These are phyloP conservation scores for Zenarchopterus dispar DNA, from an alignment of 2,797 vertebrate genomes.

Conservation along the genomic window DNA sequence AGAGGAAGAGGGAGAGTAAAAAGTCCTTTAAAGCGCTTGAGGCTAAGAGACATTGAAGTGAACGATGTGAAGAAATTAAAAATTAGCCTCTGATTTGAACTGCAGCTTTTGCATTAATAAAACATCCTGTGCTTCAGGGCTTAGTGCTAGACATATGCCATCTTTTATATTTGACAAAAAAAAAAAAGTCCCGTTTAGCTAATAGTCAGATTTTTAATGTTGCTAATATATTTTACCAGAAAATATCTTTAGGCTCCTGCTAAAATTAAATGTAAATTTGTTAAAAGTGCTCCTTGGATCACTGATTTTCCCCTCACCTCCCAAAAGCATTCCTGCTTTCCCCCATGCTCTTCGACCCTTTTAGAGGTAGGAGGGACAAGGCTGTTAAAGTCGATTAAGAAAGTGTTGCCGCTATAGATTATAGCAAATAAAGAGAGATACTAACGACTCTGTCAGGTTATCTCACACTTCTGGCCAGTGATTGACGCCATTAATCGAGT, in stretches of 20 bases:
- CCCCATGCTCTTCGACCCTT: slow-evolving; percentile 51
- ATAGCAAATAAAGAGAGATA: slow-evolving; percentile 31
- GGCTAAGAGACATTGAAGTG: slow-evolving; percentile 80
- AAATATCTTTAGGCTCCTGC: slow-evolving; percentile 86
- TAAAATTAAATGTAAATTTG: slow-evolving; percentile 87
- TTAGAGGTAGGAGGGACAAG: slow-evolving; percentile 59
- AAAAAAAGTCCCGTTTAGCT: slow-evolving; percentile 73
- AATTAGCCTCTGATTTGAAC: slow-evolving; percentile 85
- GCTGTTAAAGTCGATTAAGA: slow-evolving; percentile 59
- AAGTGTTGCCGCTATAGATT: slow-evolving; percentile 38
- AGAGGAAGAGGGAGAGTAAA: slow-evolving; percentile 39
- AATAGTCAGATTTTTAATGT: slow-evolving; percentile 84
- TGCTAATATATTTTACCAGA: slow-evolving; percentile 82
- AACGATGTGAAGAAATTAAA: slow-evolving; percentile 88
- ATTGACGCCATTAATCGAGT: slow-evolving; percentile 5
- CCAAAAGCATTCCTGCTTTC: slow-evolving; percentile 63
- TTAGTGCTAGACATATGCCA: slow-evolving; percentile 77
- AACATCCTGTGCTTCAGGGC: slow-evolving; percentile 82
- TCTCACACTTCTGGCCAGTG: slow-evolving; percentile 3
- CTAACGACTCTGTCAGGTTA: slow-evolving; percentile 18
- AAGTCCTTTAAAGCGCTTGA: slow-evolving; percentile 76
- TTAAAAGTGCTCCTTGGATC: slow-evolving; percentile 84
- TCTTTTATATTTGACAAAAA: slow-evolving; percentile 82
- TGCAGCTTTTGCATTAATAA: slow-evolving; percentile 86
- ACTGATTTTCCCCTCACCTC: slow-evolving; percentile 68